These are phyloP conservation scores for Lucilia cuprina DNA, from an alignment of 1,140 invertebrate genomes.

Conservation along the genomic window DNA sequence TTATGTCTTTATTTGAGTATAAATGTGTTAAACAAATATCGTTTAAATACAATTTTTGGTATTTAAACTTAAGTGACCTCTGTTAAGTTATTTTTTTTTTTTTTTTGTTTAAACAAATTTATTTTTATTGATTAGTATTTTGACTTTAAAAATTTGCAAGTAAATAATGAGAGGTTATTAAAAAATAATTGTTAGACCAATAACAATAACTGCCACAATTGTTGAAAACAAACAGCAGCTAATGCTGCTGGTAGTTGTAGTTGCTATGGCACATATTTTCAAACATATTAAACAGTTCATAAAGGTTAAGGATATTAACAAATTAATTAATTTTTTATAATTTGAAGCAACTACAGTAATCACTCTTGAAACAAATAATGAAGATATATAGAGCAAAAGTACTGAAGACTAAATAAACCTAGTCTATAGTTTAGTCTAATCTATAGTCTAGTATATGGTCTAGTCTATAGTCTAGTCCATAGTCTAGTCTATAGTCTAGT, in stretches of 20 bases:
- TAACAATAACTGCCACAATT: not conserved
- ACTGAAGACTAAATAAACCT: too few species aligned
- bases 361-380: constrained; percentile 5
- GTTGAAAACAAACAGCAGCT: not conserved
- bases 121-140: not conserved
- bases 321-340: not conserved
- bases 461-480: too few species aligned
- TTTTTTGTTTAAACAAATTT: not conserved
- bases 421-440: too few species aligned
- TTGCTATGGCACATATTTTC: not conserved
- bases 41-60: not conserved
- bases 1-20: not conserved
- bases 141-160: not conserved
- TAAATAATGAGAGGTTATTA: not conserved
- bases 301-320: not conserved
- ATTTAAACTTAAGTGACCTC: constrained; percentile 15
- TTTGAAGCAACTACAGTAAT: not conserved
- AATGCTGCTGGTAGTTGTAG: not conserved
- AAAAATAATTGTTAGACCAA: not conserved
- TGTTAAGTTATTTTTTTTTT: not conserved
- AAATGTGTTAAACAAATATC: not conserved
- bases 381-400: not conserved
- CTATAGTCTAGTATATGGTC: too few species aligned
- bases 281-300: too few species aligned
- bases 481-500: too few species aligned